Conservation (phyloP, 2,888 invertebrate genomes). For the Amitus sp. region DNA sequence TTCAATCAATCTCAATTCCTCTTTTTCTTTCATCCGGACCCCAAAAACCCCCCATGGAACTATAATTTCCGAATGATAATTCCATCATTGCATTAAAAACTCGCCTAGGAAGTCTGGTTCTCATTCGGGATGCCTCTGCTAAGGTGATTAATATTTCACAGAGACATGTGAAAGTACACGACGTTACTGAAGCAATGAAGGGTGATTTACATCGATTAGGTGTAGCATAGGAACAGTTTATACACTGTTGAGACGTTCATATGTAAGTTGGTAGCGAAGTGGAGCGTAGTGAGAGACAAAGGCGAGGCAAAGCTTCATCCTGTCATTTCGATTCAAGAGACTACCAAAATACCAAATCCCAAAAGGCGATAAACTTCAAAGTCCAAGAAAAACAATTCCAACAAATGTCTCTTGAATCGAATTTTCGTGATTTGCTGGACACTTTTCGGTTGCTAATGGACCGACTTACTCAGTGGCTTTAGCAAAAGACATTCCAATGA, state of each 20-base stretch:
- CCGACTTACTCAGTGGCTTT: constrained; percentile 98
- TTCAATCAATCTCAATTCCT: too few relatives aligned
- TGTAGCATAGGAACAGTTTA: constrained; percentile 62
- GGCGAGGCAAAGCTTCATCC: constrained; percentile 65
- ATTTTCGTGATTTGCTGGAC: constrained; percentile 52
- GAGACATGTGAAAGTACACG: constrained; percentile 55
- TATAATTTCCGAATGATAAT: too few relatives aligned
- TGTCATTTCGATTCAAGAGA: constrained; percentile 62
- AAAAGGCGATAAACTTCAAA: too few relatives aligned
- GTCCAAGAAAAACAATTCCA: too few relatives aligned
- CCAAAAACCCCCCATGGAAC: too few relatives aligned
- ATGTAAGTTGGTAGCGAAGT: constrained; percentile 58
- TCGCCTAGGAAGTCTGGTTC: too few relatives aligned
- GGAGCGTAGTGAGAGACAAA: constrained; percentile 65
- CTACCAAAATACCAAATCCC: constrained; percentile 25
- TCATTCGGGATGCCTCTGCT: too few relatives aligned
- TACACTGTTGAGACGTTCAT: constrained; percentile 52
- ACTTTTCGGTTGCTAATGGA: constrained; percentile 63
- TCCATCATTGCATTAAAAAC: too few relatives aligned
- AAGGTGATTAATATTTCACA: constrained; percentile 43
- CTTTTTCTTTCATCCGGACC: too few relatives aligned
- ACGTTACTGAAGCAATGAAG: constrained; percentile 63
- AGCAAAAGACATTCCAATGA: constrained; percentile 98
- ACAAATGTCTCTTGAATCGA: constrained; percentile 64
- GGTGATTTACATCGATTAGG: constrained; percentile 64